A percentile compares a stretch with the other conserved stretches of the same genome.
phyloP scores from a whole-genome alignment of 2,888 invertebrate species.

The Trypoxylon attenuatum region DNA sequence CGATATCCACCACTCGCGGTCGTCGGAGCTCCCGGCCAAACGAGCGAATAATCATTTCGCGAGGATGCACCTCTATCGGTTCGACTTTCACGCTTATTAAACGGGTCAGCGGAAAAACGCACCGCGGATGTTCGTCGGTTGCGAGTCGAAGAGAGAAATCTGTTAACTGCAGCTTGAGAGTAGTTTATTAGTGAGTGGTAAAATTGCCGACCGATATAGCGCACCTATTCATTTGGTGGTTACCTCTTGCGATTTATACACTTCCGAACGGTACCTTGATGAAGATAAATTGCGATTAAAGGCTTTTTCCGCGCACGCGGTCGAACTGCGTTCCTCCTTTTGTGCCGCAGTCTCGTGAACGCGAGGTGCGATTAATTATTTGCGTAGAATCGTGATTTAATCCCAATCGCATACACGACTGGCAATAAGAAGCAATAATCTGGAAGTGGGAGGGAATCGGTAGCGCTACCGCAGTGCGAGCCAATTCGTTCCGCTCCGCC shows the following conservation, averaged over 20 bases:
- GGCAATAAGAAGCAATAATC: background rate
- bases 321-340: background rate
- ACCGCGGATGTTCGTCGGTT: slow-evolving; percentile 8
- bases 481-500: too few relatives aligned
- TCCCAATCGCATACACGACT: background rate
- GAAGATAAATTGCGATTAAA: slow-evolving; percentile 20
- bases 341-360: background rate
- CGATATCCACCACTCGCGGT: background rate
- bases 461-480: background rate
- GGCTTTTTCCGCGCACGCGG: background rate
- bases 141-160: slow-evolving; percentile 42
- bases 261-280: background rate
- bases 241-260: slow-evolving; percentile 23
- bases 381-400: background rate
- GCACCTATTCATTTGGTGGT: slow-evolving; percentile 35
- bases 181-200: slow-evolving; percentile 34
- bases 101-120: slow-evolving; percentile 1
- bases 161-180: slow-evolving; percentile 1
- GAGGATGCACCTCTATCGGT: too few relatives aligned
- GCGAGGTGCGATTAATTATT: background rate
- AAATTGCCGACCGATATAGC: slow-evolving; percentile 20
- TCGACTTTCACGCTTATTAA: slow-evolving; percentile 44
- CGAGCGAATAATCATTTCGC: too few relatives aligned
- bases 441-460: background rate
- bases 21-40: background rate